Conservation (phyloP, 1,140 invertebrate species). For the Pentalonia nigronervosa region DNA sequence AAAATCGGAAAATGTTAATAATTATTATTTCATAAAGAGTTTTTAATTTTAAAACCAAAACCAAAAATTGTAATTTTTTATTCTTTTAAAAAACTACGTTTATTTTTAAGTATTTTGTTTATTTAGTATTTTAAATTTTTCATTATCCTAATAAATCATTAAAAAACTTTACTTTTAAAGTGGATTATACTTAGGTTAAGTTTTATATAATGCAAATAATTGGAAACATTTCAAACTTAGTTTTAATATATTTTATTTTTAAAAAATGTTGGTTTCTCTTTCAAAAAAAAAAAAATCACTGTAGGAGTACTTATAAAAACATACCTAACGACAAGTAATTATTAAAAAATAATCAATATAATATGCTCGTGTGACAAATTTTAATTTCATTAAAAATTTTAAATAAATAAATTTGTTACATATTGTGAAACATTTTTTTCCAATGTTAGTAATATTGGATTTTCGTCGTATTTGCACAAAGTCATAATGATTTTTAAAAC, state of each 20-base stretch:
- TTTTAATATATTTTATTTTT: not conserved
- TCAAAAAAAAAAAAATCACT: not conserved
- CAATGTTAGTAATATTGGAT: not conserved
- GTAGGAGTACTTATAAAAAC: not conserved
- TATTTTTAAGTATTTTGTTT: not conserved
- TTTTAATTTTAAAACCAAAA: conserved; percentile 25
- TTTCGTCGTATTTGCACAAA: not conserved
- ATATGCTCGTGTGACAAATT: not conserved
- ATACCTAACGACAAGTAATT: not conserved
- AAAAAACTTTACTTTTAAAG: not conserved
- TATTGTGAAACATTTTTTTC: not conserved
- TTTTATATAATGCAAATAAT: not conserved
- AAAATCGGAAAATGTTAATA: conserved; percentile 12
- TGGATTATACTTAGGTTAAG: not conserved
- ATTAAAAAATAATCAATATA: not conserved
- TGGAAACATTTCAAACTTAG: not conserved
- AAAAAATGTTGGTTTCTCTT: not conserved
- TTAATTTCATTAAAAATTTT: not conserved
- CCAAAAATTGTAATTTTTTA: conserved; percentile 11
- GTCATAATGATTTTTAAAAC: not conserved
- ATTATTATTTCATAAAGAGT: not conserved
- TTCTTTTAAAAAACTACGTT: not conserved
- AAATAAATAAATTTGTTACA: not conserved
- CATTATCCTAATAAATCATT: conserved; percentile 6
- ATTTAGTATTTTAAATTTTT: not conserved